A percentile compares a stretch with the other conserved stretches of the same genome.
Evolutionary conservation across 1,140 invertebrate species (phyloP).

Genomic region (Brachionus asplanchnoidis): DNA sequence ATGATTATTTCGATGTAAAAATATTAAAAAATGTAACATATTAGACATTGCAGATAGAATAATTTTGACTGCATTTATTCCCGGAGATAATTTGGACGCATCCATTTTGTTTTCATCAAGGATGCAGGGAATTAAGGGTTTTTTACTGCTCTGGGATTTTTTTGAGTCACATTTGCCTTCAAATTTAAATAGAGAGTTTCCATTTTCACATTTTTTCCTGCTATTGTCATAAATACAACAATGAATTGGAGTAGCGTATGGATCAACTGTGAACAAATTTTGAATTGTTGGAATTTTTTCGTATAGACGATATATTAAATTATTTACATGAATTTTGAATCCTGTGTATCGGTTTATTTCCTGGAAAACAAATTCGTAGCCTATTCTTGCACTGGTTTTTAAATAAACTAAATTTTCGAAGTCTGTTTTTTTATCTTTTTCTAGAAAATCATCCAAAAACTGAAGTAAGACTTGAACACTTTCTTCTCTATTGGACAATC

Average conservation of each 20-base stretch:
- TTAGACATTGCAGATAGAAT: slow-evolving; percentile 54
- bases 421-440: slow-evolving; percentile 45
- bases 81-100: background rate
- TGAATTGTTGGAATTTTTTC: slow-evolving; percentile 46
- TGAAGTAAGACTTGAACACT: slow-evolving; percentile 46
- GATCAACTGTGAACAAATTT: slow-evolving; percentile 46
- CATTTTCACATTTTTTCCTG: background rate
- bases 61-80: slow-evolving; percentile 46
- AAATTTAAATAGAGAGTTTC: background rate
- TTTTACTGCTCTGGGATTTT: background rate
- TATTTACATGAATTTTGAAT: slow-evolving; percentile 47
- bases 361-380: slow-evolving; percentile 48
- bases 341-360: background rate
- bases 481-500: slow-evolving; percentile 51
- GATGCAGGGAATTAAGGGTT: background rate
- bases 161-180: background rate
- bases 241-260: slow-evolving; percentile 47
- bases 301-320: slow-evolving; percentile 46
- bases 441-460: background rate
- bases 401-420: slow-evolving; percentile 48
- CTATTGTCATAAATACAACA: slow-evolving; percentile 45
- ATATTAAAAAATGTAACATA: too few relatives aligned
- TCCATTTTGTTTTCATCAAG: background rate
- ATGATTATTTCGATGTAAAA: too few relatives aligned
- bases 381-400: slow-evolving; percentile 48